phyloP scores from a whole-genome alignment of 2,797 vertebrate genomes.

The Typhlichthys eigenmanni region DNA sequence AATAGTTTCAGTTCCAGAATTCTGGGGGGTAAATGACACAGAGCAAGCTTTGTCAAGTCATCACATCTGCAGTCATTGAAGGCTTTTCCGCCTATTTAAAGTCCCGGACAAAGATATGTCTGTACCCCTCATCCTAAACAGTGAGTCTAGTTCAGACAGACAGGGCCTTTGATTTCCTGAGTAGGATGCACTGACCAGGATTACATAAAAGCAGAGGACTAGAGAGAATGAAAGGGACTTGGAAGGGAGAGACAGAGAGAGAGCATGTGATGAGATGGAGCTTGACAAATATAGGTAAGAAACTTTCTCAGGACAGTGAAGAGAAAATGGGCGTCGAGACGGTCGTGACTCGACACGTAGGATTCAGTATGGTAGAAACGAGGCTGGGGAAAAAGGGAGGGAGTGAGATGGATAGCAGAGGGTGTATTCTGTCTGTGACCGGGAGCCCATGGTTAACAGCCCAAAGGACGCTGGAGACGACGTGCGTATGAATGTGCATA shows the following conservation, averaged over 20 bases:
- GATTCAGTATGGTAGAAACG: neutral
- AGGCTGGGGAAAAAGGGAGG: neutral
- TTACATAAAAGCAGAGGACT: constrained; percentile 63
- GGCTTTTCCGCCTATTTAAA: constrained; percentile 72
- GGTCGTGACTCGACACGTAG: no score
- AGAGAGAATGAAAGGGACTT: constrained; percentile 48
- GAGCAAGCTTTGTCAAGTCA: constrained; percentile 62
- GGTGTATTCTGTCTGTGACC: constrained; percentile 43
- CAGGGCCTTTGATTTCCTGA: constrained; percentile 62
- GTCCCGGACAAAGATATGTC: constrained; percentile 60
- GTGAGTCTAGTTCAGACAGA: constrained; percentile 56
- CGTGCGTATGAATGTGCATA: constrained; percentile 17
- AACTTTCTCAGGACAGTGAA: constrained; percentile 19
- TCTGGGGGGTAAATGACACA: constrained; percentile 53
- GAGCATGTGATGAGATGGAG: constrained; percentile 3
- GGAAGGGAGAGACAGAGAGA: constrained; percentile 30
- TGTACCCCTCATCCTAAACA: constrained; percentile 48
- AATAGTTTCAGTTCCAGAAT: constrained; percentile 40
- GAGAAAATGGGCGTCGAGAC: no score
- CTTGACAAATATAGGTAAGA: constrained; percentile 18
- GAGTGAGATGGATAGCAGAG: constrained; percentile 48
- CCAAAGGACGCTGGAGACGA: constrained; percentile 30
- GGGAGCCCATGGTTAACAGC: constrained; percentile 33
- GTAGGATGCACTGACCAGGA: constrained; percentile 58
- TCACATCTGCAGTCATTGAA: constrained; percentile 74